Conservation (phyloP, 2,888 invertebrate species). For the Smittia sp. region DNA sequence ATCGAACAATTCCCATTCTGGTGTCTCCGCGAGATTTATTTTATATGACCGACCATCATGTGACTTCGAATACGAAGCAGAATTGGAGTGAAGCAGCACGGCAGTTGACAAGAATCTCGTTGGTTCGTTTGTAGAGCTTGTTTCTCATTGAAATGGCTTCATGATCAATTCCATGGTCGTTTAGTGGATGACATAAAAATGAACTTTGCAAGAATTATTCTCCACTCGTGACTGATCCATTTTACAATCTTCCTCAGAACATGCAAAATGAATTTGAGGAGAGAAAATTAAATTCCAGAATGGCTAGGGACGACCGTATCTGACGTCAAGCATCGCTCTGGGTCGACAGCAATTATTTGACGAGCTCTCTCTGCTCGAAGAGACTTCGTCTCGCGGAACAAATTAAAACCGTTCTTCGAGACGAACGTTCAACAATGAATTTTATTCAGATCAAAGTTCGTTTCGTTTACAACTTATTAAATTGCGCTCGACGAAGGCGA, state of each 20-base stretch:
- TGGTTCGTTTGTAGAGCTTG: neutral
- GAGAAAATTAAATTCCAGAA: neutral
- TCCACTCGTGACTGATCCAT: constrained; percentile 19
- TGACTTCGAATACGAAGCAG: neutral
- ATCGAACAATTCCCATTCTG: neutral
- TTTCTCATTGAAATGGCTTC: constrained; percentile 13
- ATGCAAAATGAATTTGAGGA: neutral
- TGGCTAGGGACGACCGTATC: too few relatives aligned
- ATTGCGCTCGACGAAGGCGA: neutral
- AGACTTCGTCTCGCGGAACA: too few relatives aligned
- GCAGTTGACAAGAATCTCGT: constrained; percentile 12
- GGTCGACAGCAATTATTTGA: too few relatives aligned
- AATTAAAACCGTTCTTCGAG: too few relatives aligned
- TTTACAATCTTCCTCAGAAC: neutral
- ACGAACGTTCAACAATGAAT: too few relatives aligned
- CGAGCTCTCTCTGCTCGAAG: too few relatives aligned
- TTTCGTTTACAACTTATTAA: constrained; percentile 8
- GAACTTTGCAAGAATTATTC: constrained; percentile 13
- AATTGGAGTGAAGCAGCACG: neutral
- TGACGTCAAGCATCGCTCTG: too few relatives aligned
- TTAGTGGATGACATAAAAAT: constrained; percentile 17
- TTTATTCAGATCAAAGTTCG: neutral
- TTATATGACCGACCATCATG: neutral
- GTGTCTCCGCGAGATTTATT: neutral
- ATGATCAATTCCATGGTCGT: constrained; percentile 3